Percentiles rank a stretch among this genome's conserved stretches.
phyloP scores from a whole-genome alignment of 2,113 vertebrate species.

The Dicerorhinus sumatrensis region DNA sequence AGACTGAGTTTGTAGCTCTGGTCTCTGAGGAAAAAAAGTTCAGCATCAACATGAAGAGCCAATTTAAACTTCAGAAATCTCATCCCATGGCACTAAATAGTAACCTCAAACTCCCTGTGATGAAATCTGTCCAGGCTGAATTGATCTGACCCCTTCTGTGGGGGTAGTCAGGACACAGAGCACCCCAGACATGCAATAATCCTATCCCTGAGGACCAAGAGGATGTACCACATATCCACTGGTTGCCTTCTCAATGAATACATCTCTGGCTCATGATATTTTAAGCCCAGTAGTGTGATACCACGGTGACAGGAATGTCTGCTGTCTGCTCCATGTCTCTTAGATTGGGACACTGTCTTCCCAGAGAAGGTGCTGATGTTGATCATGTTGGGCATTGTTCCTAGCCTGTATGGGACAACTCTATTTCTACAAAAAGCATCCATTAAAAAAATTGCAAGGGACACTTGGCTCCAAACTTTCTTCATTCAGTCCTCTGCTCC shows the following conservation, averaged over 20 bases:
- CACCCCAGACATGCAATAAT: background rate
- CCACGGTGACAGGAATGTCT: background rate
- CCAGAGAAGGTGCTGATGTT: background rate
- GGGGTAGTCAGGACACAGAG: too few relatives aligned
- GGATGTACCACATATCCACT: fast-evolving
- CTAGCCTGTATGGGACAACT: background rate
- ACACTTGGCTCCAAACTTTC: background rate
- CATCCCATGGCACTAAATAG: background rate
- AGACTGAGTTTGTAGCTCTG: background rate
- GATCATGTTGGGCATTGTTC: too few relatives aligned
- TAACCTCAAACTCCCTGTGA: background rate
- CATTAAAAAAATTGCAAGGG: background rate
- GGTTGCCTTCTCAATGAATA: background rate
- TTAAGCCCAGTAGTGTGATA: background rate
- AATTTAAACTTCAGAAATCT: background rate
- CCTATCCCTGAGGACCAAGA: background rate
- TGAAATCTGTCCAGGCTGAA: background rate
- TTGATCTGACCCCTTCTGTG: background rate
- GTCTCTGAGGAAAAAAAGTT: background rate
- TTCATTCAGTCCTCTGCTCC: background rate
- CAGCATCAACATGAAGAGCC: background rate
- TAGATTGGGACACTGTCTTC: background rate
- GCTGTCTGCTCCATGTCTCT: background rate
- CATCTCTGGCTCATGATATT: background rate
- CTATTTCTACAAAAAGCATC: background rate